phyloP scores from a whole-genome alignment of 2,888 invertebrate species.

The Cryptophagus acutangulus region DNA sequence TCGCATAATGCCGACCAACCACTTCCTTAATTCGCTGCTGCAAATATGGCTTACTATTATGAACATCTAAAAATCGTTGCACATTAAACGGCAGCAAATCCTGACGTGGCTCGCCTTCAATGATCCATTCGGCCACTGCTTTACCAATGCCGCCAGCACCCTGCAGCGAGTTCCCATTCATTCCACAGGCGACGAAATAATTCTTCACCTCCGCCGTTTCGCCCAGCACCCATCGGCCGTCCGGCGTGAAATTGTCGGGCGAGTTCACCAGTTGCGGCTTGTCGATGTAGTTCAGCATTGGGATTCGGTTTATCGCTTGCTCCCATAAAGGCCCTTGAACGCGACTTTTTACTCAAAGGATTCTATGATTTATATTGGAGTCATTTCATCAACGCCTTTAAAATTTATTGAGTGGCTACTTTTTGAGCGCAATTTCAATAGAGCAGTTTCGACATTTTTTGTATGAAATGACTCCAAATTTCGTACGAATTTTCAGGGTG shows the following conservation, averaged over 20 bases:
- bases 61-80: constrained; percentile 61
- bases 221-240: constrained; percentile 65
- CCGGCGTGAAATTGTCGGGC: constrained; percentile 67
- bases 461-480: too few species aligned
- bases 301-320: constrained; percentile 53
- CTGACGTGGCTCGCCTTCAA: constrained; percentile 58
- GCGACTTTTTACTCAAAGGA: constrained; percentile 1
- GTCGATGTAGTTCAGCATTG: constrained; percentile 51
- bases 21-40: constrained; percentile 61
- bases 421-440: too few species aligned
- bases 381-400: too few species aligned
- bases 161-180: constrained; percentile 65
- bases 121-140: constrained; percentile 64
- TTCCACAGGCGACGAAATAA: constrained; percentile 69
- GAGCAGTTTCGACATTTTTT: too few species aligned
- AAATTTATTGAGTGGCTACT: too few species aligned
- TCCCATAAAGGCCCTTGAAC: constrained; percentile 52
- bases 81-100: constrained; percentile 61
- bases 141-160: constrained; percentile 68
- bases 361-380: too few species aligned
- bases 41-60: constrained; percentile 59
- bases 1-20: constrained; percentile 58
- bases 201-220: constrained; percentile 64
- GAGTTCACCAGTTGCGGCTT: constrained; percentile 57
- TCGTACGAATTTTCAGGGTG: too few species aligned